Percentiles rank a stretch among this genome's conserved stretches.
phyloP scores from a whole-genome alignment of 64 coral and sea anemone genomes.

The Astreopora myriophthalma region DNA sequence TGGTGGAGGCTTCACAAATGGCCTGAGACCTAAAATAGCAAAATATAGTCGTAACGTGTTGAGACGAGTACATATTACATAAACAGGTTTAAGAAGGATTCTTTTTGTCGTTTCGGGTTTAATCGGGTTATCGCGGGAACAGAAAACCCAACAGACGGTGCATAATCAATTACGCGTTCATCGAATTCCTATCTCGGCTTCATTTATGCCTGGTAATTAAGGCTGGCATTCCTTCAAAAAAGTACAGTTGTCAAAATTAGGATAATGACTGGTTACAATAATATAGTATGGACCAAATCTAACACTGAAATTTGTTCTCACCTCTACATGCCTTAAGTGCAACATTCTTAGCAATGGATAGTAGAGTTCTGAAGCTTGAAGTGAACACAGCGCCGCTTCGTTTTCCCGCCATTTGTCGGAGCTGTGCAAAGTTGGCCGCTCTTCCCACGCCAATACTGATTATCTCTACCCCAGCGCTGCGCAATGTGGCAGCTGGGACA shows the following conservation, averaged over 20 bases:
- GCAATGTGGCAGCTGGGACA: slow-evolving; percentile 3
- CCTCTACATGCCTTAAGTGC: slow-evolving; percentile 7
- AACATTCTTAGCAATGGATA: slow-evolving; percentile 9
- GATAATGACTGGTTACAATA: not conserved
- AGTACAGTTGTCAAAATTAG: no score
- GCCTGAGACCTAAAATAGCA: not conserved
- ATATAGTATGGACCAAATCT: no score
- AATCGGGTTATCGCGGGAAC: no score
- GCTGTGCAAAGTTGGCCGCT: not conserved
- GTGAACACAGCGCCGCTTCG: slow-evolving; percentile 21
- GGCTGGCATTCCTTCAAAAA: no score
- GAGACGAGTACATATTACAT: not conserved
- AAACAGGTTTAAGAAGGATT: no score
- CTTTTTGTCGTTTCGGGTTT: no score
- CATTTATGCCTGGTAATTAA: no score
- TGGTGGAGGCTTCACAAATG: slow-evolving; percentile 26
- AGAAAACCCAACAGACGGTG: no score
- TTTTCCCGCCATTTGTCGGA: slow-evolving; percentile 49
- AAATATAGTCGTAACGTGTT: not conserved
- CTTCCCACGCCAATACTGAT: slow-evolving; percentile 41
- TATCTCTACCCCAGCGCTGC: slow-evolving; percentile 3
- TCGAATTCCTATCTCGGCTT: no score
- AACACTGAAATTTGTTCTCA: not conserved
- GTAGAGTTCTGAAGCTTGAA: slow-evolving; percentile 23
- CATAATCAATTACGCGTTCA: no score